Evolutionary conservation across 2,113 vertebrate genomes (phyloP), one percentile per base, ranked within the genome.

Genomic region (Nymphicus hollandicus): DNA sequence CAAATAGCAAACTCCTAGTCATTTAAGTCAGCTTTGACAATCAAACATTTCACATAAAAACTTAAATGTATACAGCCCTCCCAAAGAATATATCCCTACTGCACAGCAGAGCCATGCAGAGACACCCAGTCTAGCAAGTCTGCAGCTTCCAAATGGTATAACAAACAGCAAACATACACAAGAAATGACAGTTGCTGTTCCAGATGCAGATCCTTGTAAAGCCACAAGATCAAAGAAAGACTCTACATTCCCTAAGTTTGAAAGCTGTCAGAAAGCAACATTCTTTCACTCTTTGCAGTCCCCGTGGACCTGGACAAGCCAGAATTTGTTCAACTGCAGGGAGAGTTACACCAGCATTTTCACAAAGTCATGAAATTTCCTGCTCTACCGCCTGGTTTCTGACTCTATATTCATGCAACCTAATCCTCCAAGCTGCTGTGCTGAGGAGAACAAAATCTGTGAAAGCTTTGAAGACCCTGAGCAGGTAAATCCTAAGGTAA

Each of bases 401-500:
- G 33, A 60, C 17, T 41, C 55, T 47, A 27, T 47, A 43, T 80
- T 70, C 47, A 63, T n/a, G 39, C 28, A 86, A 64, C 11, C 43
- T 91, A 88, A 89, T 86, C 77, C 74, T 92, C 47, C 49, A 83
- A 87, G 53, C 23, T 81, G 41, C 85, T 86, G n/a, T 53, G 24
- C 37, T 77, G 69, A 88, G 33, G 68, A 90, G 39, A 47, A 70
- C 65, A 35, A 65, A 44, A 70, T 95, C 91, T 79, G 55, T 27
- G 52, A 91, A 94, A 47, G 63, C 71, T 96, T 89, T 88, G 84
- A 88, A 92, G 71, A 88, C 47, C 63, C 6, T 7, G 1, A 63
- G 52, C 78, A 92, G 87, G 85, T 89, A 91, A 95, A 91, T 91
- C 91, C 82, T 56, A 37, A 82, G 44, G 78, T 93, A 97, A 95